A percentile compares a stretch with the other conserved stretches of the same genome.
Conservation (phyloP, 2,888 invertebrate genomes). For the Euclidia mi region DNA sequence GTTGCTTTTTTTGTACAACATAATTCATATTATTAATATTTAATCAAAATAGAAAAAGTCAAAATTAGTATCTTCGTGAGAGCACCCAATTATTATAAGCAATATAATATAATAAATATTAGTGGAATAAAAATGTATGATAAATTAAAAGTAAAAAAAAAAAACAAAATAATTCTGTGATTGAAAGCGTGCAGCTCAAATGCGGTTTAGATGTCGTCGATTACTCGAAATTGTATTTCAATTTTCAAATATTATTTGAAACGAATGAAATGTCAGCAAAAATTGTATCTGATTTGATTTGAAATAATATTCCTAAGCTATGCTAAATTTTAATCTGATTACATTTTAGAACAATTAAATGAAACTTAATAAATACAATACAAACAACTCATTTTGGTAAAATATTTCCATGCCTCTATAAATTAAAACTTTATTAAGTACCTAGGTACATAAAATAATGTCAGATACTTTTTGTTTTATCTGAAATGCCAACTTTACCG, state of each 20-base stretch:
- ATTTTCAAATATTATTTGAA: neutral
- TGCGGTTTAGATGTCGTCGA: constrained; percentile 37
- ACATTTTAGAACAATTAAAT: too few relatives aligned
- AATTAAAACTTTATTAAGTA: too few relatives aligned
- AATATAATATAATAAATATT: constrained; percentile 52
- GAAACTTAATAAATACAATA: too few relatives aligned
- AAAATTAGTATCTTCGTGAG: constrained; percentile 56
- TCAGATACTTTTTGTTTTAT: constrained; percentile 14
- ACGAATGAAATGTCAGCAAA: neutral
- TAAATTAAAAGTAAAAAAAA: constrained; percentile 42
- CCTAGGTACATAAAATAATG: neutral
- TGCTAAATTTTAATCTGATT: too few relatives aligned
- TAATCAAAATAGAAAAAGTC: constrained; percentile 40
- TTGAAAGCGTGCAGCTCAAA: constrained; percentile 61
- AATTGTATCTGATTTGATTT: constrained; percentile 1
- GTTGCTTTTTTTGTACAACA: constrained; percentile 30
- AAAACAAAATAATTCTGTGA: constrained; percentile 59
- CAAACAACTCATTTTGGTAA: too few relatives aligned
- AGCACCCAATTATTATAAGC: constrained; percentile 69
- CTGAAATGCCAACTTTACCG: constrained; percentile 8
- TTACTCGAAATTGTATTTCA: neutral
- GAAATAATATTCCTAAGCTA: too few relatives aligned
- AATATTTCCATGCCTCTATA: too few relatives aligned
- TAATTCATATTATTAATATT: constrained; percentile 37
- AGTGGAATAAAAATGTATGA: constrained; percentile 43